Base-by-base conservation (phyloP, 2,888 invertebrate genomes). In the Anodontia alba region DNA sequence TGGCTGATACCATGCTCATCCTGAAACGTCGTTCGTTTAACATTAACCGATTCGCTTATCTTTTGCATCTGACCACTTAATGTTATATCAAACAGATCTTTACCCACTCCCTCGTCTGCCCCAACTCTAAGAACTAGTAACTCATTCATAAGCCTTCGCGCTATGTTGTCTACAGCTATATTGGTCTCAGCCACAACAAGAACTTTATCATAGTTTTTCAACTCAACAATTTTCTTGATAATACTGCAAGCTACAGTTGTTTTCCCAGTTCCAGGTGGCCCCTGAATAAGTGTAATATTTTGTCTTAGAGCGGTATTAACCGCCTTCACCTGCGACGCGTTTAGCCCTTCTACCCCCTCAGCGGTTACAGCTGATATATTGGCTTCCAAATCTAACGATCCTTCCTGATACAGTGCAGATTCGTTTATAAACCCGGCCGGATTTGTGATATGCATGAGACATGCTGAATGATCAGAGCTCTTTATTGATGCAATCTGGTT, bases 181-280 rank as follows among this genome's bases (percentile, higher is more conserved):
- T 84, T 84, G 3, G 84, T 82, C 68, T 84, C 84, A 23, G 84
- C 84, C n/a, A 84, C 78, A 20, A 81, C 76, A 7, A 84, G 73
- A 8, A 78, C 62, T n/a, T 67, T 51, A 26, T 79, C 54, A 46
- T 81, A 51, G 15, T 36, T 31, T 29, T 75, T 54, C n/a, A 36
- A n/a, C 0, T 10, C 3, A 26, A 67, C 31, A 38, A 79, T 54
- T 20, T 38, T 20, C 42, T 70, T 72, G 17, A 82, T 67, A 51
- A 84, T 80, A 23, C 67, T 29, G 62, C 81, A 80, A 2, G 80
- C 81, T 10, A 80, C 77, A 46, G 73, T 78, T 15, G 84, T 79
- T 73, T 84, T 84, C 8, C 84, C 76, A 1, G 85, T 85, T 0
- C 85, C 85, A n/a, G 85, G 85, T 33, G 85, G 85, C 8, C 85